Evolutionary conservation across 1,140 invertebrate genomes (phyloP).

Genomic region (Whitmania pigra): DNA sequence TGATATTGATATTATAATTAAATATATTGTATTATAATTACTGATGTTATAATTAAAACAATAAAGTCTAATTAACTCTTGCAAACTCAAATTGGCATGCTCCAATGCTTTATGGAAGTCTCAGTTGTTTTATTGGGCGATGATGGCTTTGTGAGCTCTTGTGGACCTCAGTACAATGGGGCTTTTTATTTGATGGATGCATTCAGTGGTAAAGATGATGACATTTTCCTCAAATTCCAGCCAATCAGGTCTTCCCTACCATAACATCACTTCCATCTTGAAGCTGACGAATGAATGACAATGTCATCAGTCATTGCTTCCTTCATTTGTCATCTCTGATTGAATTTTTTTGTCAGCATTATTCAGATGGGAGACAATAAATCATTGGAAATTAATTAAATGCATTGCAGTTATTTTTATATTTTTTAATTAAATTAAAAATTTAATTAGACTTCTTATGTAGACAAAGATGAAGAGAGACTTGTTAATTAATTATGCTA

Average conservation of each 20-base stretch:
- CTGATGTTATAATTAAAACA: slow-evolving; percentile 2
- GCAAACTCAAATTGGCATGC: slow-evolving; percentile 33
- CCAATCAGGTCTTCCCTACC: not conserved
- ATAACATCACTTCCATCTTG: not conserved
- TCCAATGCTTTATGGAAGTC: too few relatives aligned
- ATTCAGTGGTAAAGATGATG: too few relatives aligned
- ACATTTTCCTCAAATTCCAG: too few relatives aligned
- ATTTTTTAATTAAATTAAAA: not conserved
- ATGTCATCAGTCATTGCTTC: not conserved
- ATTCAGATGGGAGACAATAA: not conserved
- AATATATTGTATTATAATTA: not conserved
- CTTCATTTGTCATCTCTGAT: too few relatives aligned
- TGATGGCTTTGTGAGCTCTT: too few relatives aligned
- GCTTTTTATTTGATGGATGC: too few relatives aligned
- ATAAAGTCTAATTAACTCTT: too few relatives aligned
- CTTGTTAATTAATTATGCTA: not conserved
- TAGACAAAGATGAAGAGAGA: too few relatives aligned
- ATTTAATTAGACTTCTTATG: not conserved
- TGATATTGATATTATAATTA: slow-evolving; percentile 12
- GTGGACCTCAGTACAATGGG: too few relatives aligned
- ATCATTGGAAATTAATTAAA: not conserved
- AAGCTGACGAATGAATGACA: not conserved
- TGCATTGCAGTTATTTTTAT: not conserved
- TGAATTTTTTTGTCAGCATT: too few relatives aligned
- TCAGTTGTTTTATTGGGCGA: too few relatives aligned